Base-by-base conservation (phyloP, 2,888 invertebrate genomes). In the Loripinus fragilis region DNA sequence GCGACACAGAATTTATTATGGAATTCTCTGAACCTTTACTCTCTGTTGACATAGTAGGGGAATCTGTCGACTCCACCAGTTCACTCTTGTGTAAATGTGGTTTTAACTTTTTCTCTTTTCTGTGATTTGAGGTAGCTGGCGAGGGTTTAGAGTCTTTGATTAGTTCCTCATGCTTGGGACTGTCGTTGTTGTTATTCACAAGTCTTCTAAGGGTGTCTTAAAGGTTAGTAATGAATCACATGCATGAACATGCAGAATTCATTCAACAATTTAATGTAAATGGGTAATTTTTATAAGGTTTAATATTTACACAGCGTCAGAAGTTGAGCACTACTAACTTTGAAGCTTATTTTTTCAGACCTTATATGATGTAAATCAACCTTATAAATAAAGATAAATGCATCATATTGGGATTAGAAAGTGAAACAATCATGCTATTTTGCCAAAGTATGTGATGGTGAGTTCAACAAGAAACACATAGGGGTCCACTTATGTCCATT, bases 181-280 rank as follows among this genome's bases (percentile, higher is more conserved):
- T 80, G 38, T 73, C 50, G 15, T 69, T 73, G 66, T 52, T 64
- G 45, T 70, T 78, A 66, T 74, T 68, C 25, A 81, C 76, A 28
- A 84, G 80, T 38, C 81, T 60, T 64, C 81, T 78, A n/a, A 84
- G 71, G 23, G 83, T 71, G 74, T 84, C 83, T 84, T n/a, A 68
- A 30, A 10, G 30, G 33, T 38, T 33, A 20, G 52, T 33, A 33
- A 67, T 42, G 74, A 50, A 17, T 55, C n/a, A 48, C 78, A 74
- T 78, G 68, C 71, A 50, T 72, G 73, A 73, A 73, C 77, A 69
- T 28, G 45, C 45, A 15, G 7, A 38, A 38, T n/a, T n/a, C n/a
- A n/a, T n/a, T n/a, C n/a, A n/a, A n/a, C n/a, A n/a, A n/a, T n/a
- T n/a, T n/a, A n/a, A n/a, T n/a, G n/a, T n/a, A n/a, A n/a, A n/a